phyloP scores from a whole-genome alignment of 2,888 invertebrate species.

The Epiblema foenella region DNA sequence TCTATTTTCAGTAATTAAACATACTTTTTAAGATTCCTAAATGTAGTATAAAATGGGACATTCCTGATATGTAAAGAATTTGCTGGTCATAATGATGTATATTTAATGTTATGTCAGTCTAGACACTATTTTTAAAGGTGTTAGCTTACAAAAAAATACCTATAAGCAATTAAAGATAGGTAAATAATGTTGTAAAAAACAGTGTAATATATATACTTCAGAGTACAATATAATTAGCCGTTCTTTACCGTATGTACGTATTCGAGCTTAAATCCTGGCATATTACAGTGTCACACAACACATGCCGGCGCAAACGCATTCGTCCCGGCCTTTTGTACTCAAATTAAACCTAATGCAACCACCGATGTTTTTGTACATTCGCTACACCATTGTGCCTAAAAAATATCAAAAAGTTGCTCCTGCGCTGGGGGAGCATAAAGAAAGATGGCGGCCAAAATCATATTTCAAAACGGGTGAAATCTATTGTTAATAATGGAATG shows the following conservation, averaged over 20 bases:
- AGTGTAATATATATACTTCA: not conserved
- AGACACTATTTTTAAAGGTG: too few species aligned
- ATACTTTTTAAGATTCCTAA: too few species aligned
- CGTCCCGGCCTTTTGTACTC: slow-evolving; percentile 38
- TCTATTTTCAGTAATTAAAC: too few species aligned
- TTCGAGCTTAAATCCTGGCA: slow-evolving; percentile 29
- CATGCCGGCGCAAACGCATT: slow-evolving; percentile 33
- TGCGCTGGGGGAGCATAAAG: slow-evolving; percentile 54
- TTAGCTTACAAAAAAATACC: too few species aligned
- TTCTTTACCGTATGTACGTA: not conserved
- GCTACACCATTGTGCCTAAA: slow-evolving; percentile 37
- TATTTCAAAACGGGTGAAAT: slow-evolving; percentile 83
- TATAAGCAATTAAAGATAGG: too few species aligned
- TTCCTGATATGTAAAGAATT: not conserved
- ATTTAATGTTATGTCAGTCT: too few species aligned
- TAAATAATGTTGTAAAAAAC: not conserved
- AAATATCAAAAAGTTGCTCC: slow-evolving; percentile 41
- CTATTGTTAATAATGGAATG: slow-evolving; percentile 78
- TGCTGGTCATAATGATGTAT: not conserved
- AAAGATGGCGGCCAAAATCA: slow-evolving; percentile 78
- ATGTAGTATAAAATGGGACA: not conserved
- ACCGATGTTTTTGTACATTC: slow-evolving; percentile 40
- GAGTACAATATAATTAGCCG: not conserved
- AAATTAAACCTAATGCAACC: slow-evolving; percentile 42
- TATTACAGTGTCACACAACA: slow-evolving; percentile 40